phyloP scores from a whole-genome alignment of 2,113 vertebrate genomes.

The Dissostichus mawsoni region DNA sequence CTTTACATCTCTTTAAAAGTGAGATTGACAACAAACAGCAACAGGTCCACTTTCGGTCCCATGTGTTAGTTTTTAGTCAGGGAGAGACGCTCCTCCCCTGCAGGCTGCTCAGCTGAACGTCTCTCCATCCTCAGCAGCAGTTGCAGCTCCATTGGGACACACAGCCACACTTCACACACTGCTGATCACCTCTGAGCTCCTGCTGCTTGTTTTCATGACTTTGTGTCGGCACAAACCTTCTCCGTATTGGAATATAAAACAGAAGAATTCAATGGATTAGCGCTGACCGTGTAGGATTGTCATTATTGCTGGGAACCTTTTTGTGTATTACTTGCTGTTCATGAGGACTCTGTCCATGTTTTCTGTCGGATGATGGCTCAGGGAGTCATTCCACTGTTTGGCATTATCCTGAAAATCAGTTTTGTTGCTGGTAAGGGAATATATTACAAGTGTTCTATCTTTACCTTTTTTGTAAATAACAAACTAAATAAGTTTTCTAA shows the following conservation, averaged over 20 bases:
- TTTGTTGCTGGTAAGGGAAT: slow-evolving; percentile 77
- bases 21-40: too few relatives aligned
- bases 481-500: neutral
- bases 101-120: slow-evolving; percentile 15
- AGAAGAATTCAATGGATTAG: slow-evolving; percentile 29
- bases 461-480: neutral
- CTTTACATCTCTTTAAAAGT: too few relatives aligned
- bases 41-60: too few relatives aligned
- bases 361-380: slow-evolving; percentile 77
- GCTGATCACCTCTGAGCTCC: neutral
- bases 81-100: slow-evolving; percentile 65
- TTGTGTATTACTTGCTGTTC: slow-evolving; percentile 10
- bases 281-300: slow-evolving; percentile 36
- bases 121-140: slow-evolving; percentile 55
- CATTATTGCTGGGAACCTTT: neutral
- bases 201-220: slow-evolving; percentile 24
- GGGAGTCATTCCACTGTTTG: slow-evolving; percentile 65
- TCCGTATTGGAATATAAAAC: slow-evolving; percentile 21
- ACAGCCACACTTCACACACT: slow-evolving; percentile 14
- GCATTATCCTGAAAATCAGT: slow-evolving; percentile 66
- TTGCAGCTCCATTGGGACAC: slow-evolving; percentile 42
- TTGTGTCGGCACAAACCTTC: neutral
- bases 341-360: slow-evolving; percentile 55
- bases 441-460: neutral
- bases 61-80: too few relatives aligned